Base-by-base conservation (phyloP, 2,888 invertebrate genomes). In the Rhagophthalmus giganteus region DNA sequence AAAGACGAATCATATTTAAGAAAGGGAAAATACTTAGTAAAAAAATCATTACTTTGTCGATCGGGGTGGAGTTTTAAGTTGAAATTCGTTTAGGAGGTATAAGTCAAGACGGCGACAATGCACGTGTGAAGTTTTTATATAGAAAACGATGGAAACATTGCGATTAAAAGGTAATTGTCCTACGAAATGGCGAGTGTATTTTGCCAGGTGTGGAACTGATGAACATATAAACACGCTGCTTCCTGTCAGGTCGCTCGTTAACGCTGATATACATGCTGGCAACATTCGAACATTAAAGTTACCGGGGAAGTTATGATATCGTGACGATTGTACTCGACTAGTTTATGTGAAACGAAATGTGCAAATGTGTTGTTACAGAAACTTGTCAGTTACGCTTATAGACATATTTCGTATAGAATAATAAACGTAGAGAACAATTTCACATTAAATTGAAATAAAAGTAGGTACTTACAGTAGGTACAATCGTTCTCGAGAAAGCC, bases 211-310 rank as follows among this genome's bases (percentile, higher is more conserved):
- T 60, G 57, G 52, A 55, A 52, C 59, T 66, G 66, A 65, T 66
- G 65, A 66, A 62, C 64, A 65, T 61, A 66, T 64, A 65, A 65
- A 65, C 64, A 65, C 62, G 56, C 61, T 60, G 63, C 63, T 65
- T 65, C 66, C 65, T 64, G 65, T 61, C 65, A 61, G 60, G 61
- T 56, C 56, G 57, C 62, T 60, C 63, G 64, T 66, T 64, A 65
- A 59, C 60, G 61, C 58, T 64, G 64, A 65, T 63, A 62, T 62
- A 60, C 55, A 59, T 57, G 58, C 58, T 53, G 58, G 51, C 54
- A 62, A 58, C 57, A 60, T 59, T 57, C 60, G 57, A 57, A 52
- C 52, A 44, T 57, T 57, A 41, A 58, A 58, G 56, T 56, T 56
- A 54, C 58, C 52, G 44, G 54, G 38, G 46, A 48, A 58, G 58